Conservation (phyloP, 2,113 vertebrate species). For the Probosciger aterrimus region DNA sequence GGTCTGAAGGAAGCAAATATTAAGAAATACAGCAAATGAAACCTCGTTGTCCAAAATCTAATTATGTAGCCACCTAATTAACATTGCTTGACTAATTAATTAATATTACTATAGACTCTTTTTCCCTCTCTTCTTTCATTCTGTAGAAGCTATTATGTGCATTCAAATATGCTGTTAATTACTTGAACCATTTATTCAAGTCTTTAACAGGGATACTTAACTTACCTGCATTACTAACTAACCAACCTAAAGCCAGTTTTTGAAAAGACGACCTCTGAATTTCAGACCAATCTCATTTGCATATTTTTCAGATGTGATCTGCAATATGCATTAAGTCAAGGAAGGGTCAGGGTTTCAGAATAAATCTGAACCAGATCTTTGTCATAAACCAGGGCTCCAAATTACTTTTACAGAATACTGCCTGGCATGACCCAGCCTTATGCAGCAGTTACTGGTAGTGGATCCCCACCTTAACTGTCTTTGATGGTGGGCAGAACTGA, state of each 20-base stretch:
- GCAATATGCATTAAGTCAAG: neutral
- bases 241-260: neutral
- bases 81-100: conserved; percentile 25
- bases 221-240: neutral
- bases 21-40: conserved; percentile 13
- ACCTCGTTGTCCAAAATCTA: neutral
- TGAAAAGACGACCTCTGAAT: neutral
- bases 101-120: neutral
- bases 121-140: neutral
- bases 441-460: neutral
- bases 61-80: conserved; percentile 28
- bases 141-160: neutral
- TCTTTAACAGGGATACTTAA: neutral
- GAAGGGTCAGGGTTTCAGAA: neutral
- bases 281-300: neutral
- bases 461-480: neutral
- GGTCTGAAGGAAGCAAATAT: neutral
- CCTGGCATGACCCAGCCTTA: neutral
- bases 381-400: neutral
- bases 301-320: neutral
- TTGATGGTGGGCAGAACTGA: neutral
- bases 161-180: conserved; percentile 16
- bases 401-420: neutral
- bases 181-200: neutral
- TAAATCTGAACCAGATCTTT: neutral